Conservation (phyloP, 64 coral and sea anemone genomes). For the Pocillopora verrucosa region DNA sequence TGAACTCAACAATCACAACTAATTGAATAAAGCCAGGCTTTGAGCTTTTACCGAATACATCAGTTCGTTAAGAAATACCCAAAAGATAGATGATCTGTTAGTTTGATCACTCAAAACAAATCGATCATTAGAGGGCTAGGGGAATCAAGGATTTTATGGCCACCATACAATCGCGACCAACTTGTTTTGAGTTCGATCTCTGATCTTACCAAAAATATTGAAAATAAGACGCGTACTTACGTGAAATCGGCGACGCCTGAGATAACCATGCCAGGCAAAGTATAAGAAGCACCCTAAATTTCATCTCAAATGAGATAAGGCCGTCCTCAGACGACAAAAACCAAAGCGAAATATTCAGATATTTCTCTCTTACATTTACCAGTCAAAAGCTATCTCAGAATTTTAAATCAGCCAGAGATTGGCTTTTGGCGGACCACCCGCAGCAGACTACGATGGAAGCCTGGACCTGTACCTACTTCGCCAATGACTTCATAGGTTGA, state of each 20-base stretch:
- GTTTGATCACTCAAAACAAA: slow-evolving; percentile 7
- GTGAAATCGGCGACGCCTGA: slow-evolving; percentile 61
- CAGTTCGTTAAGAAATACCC: not conserved
- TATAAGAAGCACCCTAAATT: slow-evolving; percentile 39
- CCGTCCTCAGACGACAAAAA: slow-evolving; percentile 26
- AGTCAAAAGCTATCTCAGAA: slow-evolving; percentile 66
- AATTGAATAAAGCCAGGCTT: slow-evolving; percentile 18
- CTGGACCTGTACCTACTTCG: slow-evolving; percentile 35
- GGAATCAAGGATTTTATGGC: not conserved
- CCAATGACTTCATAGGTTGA: slow-evolving; percentile 62
- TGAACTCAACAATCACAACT: slow-evolving; percentile 39
- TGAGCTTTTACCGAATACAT: not conserved
- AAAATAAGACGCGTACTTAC: slow-evolving; percentile 60
- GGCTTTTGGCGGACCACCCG: slow-evolving; percentile 48
- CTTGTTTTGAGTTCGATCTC: slow-evolving; percentile 43
- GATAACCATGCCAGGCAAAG: slow-evolving; percentile 60
- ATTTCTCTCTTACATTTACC: slow-evolving; percentile 44
- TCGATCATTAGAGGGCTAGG: not conserved
- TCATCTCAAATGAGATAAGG: slow-evolving; percentile 73
- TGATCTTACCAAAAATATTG: slow-evolving; percentile 22
- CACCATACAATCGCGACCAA: slow-evolving; percentile 32
- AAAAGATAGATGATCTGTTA: not conserved
- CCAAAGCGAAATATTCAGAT: slow-evolving; percentile 25
- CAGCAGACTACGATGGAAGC: slow-evolving; percentile 16
- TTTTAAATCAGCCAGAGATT: slow-evolving; percentile 53